phyloP scores from a whole-genome alignment of 2,113 vertebrate species.

The Phrynosoma platyrhinos region DNA sequence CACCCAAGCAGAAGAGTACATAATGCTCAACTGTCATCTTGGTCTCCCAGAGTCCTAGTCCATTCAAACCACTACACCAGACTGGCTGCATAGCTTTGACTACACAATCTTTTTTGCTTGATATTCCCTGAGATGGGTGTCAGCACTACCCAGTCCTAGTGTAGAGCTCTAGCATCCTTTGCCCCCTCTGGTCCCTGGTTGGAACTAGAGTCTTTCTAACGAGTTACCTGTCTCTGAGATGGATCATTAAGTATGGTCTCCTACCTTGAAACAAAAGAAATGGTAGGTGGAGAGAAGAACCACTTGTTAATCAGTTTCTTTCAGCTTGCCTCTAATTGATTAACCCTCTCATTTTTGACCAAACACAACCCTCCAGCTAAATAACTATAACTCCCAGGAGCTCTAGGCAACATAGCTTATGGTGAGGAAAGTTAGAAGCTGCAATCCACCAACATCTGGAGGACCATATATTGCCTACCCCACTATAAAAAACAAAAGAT shows the following conservation, averaged over 20 bases:
- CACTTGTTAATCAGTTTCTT: not conserved
- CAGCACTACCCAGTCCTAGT: too few relatives aligned
- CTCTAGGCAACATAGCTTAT: too few relatives aligned
- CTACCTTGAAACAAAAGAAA: not conserved
- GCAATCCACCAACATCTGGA: too few relatives aligned
- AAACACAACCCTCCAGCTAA: too few relatives aligned
- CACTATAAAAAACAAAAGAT: too few relatives aligned
- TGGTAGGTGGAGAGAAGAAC: not conserved
- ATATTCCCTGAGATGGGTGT: not conserved
- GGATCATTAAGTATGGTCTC: not conserved
- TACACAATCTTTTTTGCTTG: not conserved
- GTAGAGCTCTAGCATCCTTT: not conserved
- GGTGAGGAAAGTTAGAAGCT: too few relatives aligned
- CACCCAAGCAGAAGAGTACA: not conserved
- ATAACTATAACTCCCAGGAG: too few relatives aligned
- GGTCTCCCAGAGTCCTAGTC: too few relatives aligned
- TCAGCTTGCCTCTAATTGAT: not conserved
- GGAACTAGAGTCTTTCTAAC: not conserved
- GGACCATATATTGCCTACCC: too few relatives aligned
- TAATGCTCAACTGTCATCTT: not conserved
- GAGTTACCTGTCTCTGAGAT: not conserved
- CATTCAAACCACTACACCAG: too few relatives aligned
- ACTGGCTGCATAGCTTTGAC: too few relatives aligned
- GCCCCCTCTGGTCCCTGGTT: not conserved
- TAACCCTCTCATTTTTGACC: not conserved